Percentiles rank a stretch among this genome's conserved stretches.
Conservation (phyloP, 2,888 invertebrate genomes). For the Stomorhina lunata region DNA sequence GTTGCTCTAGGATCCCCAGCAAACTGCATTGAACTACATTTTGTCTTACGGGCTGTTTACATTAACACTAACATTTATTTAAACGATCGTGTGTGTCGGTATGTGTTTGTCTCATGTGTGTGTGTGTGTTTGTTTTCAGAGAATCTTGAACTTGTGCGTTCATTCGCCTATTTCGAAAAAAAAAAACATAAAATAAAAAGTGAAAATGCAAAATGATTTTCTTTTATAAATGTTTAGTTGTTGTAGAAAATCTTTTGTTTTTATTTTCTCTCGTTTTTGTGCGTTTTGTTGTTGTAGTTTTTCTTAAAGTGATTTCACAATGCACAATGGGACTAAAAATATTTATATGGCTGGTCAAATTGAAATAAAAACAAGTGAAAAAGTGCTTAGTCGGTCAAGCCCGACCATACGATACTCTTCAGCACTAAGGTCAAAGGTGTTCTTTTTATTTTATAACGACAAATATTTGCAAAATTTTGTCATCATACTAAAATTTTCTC, state of each 20-base stretch:
- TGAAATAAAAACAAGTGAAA: too few relatives aligned
- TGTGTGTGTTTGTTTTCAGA: constrained; percentile 51
- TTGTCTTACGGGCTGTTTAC: constrained; percentile 52
- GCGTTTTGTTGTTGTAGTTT: not conserved
- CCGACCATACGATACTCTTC: too few relatives aligned
- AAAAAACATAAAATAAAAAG: constrained; percentile 28
- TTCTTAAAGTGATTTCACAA: too few relatives aligned
- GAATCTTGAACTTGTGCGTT: constrained; percentile 76
- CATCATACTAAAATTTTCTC: too few relatives aligned
- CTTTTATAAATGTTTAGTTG: constrained; percentile 5
- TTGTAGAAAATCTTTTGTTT: not conserved
- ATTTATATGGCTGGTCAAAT: too few relatives aligned
- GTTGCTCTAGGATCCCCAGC: constrained; percentile 73
- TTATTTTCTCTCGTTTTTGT: not conserved
- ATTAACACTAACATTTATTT: constrained; percentile 30
- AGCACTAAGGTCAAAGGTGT: too few relatives aligned
- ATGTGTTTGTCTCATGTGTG: constrained; percentile 13
- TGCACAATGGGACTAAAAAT: too few relatives aligned
- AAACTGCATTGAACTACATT: constrained; percentile 77
- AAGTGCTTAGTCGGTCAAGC: too few relatives aligned
- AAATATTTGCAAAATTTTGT: too few relatives aligned
- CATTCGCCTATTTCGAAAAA: constrained; percentile 66
- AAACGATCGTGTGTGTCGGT: not conserved
- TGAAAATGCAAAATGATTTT: constrained; percentile 55
- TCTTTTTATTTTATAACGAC: too few relatives aligned